Base-by-base conservation (phyloP, 2,888 invertebrate species). In the Iselma pallidipennis region DNA sequence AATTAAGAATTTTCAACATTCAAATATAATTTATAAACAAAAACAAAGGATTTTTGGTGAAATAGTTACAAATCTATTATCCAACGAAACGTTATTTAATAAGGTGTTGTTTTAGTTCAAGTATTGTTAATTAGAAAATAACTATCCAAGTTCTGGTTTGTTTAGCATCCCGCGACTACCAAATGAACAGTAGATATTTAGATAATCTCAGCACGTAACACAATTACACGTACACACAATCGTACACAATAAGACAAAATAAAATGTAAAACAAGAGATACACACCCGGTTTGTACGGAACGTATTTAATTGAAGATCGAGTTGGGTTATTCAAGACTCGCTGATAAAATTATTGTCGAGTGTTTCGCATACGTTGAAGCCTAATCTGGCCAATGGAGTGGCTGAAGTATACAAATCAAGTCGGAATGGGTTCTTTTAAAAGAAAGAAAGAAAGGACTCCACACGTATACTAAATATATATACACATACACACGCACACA, bases 361-460 rank as follows among this genome's bases (percentile, higher is more conserved):
- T 68, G 70, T 67, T 71, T 74, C 67, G 76, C 76, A 78, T 80
- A 77, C 71, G 74, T 79, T 78, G 72, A 71, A 71, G 70, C 77
- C 78, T 80, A 80, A 80, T 80, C 80, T 76, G 79, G 77, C 75
- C 74, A 78, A 74, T 51, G 52, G 71, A 75, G 69, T 71, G 71
- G 73, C 76, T 76, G 7, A 76, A 73, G 79, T 78, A 79, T 78
- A 80, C 80, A 79, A 79, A 80, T 80, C 80, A 80, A 76, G 75
- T 63, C 63, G 71, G 70, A 73, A 74, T 73, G 71, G 66, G 64
- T 63, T 53, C 66, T 69, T 66, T 71, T 69, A 76, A 75, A 72
- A 78, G 79, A 78, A 29, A 9, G 29, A 14, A 31, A n/a, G 31
- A 31, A n/a, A n/a, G n/a, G n/a, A n/a, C 31, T 31, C 16, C 16